Conservation (phyloP, 1,140 invertebrate genomes). For the Zaprionus taronus region DNA sequence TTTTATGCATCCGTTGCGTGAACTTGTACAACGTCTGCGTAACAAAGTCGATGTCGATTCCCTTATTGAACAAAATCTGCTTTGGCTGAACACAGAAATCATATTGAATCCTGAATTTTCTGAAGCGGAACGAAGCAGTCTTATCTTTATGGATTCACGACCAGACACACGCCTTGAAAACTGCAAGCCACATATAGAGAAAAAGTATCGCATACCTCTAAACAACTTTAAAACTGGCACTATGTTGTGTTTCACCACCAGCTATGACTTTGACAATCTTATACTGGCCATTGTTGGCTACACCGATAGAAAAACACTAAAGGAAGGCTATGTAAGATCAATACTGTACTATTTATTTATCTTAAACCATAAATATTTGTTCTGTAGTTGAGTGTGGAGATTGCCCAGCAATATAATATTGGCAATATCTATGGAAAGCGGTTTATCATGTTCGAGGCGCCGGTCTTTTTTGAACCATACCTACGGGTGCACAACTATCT, state of each 20-base stretch:
- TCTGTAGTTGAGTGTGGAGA: slow-evolving; percentile 85
- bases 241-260: slow-evolving; percentile 88
- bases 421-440: slow-evolving; percentile 81
- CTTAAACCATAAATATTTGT: slow-evolving; percentile 16
- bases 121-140: slow-evolving; percentile 47
- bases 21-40: slow-evolving; percentile 64
- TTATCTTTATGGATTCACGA: slow-evolving; percentile 60
- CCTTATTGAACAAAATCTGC: slow-evolving; percentile 67
- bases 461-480: slow-evolving; percentile 90
- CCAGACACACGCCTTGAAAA: neutral
- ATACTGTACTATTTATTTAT: neutral
- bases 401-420: slow-evolving; percentile 80
- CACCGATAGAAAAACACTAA: slow-evolving; percentile 85
- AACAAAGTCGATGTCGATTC: slow-evolving; percentile 62
- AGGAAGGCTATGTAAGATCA: slow-evolving; percentile 85
- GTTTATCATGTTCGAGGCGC: slow-evolving; percentile 88
- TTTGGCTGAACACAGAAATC: slow-evolving; percentile 71
- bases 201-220: slow-evolving; percentile 38
- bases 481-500: slow-evolving; percentile 87
- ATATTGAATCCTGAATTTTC: slow-evolving; percentile 59
- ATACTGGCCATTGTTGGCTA: slow-evolving; percentile 88
- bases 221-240: slow-evolving; percentile 88
- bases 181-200: neutral
- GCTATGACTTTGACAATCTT: slow-evolving; percentile 88
- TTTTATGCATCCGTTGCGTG: slow-evolving; percentile 87